phyloP scores from a whole-genome alignment of 2,113 vertebrate species.

The Centropus bengalensis region DNA sequence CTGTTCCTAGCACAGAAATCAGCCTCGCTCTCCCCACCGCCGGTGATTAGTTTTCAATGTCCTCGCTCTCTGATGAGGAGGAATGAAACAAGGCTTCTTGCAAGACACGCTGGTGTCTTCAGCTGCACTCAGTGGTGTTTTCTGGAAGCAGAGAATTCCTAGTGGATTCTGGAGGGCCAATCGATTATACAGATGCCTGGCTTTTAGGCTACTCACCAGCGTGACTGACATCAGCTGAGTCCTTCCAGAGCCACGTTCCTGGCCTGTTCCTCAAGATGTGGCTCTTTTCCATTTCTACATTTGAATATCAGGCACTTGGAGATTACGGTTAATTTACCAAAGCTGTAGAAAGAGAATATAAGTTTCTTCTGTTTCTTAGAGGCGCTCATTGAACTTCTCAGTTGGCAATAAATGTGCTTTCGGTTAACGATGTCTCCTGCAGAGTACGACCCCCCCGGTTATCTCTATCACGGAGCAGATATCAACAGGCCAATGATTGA shows the following conservation, averaged over 20 bases:
- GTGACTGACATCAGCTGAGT: background rate
- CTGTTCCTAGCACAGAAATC: background rate
- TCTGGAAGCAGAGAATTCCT: background rate
- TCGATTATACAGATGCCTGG: background rate
- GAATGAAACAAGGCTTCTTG: background rate
- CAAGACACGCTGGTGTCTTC: background rate
- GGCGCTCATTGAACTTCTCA: fast-evolving
- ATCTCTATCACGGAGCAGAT: slow-evolving; percentile 88
- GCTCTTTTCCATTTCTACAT: background rate
- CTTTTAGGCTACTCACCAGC: background rate
- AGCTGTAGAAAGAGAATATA: background rate
- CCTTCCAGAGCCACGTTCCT: background rate
- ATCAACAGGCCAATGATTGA: slow-evolving; percentile 87
- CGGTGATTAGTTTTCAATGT: background rate
- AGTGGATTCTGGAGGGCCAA: background rate
- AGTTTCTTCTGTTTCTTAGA: background rate
- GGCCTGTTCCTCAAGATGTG: background rate
- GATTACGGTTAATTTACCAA: background rate
- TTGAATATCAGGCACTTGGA: background rate
- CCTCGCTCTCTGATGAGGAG: background rate
- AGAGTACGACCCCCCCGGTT: slow-evolving; percentile 93
- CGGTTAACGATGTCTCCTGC: background rate
- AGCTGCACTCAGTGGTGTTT: background rate
- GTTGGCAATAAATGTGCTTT: background rate
- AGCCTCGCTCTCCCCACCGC: background rate